Evolutionary conservation across 2,888 invertebrate species (phyloP).

Genomic region (Amaurobius ferox): DNA sequence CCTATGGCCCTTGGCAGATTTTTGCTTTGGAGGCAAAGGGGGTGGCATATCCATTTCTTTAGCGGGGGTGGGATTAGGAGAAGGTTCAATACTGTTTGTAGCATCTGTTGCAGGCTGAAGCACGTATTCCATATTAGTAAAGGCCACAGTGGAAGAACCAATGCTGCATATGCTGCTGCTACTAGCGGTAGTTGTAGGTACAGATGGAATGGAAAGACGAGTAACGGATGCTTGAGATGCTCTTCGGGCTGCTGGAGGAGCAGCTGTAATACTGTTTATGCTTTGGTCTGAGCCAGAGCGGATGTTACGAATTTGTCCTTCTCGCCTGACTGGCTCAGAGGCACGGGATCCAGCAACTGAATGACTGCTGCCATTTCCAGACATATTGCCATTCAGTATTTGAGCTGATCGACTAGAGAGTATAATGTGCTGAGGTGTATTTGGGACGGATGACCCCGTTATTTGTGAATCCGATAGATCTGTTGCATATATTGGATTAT

Average conservation of each 20-base stretch:
- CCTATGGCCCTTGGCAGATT: constrained; percentile 81
- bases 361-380: constrained; percentile 47
- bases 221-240: constrained; percentile 49
- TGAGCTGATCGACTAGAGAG: constrained; percentile 67
- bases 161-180: constrained; percentile 23
- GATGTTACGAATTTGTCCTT: constrained; percentile 35
- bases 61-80: constrained; percentile 49
- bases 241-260: constrained; percentile 35
- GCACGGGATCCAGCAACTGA: constrained; percentile 28
- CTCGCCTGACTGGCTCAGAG: constrained; percentile 28
- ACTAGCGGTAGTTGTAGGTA: constrained; percentile 26
- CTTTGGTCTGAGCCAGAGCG: constrained; percentile 67
- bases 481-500: constrained; percentile 72
- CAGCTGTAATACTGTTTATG: constrained; percentile 57
- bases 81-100: constrained; percentile 30
- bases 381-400: constrained; percentile 71
- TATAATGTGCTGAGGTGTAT: constrained; percentile 66
- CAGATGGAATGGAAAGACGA: constrained; percentile 41
- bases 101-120: constrained; percentile 58
- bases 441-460: constrained; percentile 65
- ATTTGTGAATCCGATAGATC: constrained; percentile 67
- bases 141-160: constrained; percentile 73
- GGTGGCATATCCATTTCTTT: constrained; percentile 78
- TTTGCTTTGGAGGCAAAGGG: constrained; percentile 83
- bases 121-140: constrained; percentile 73